Base-by-base conservation (phyloP, 2,797 vertebrate genomes). In the Miichthys miiuy region DNA sequence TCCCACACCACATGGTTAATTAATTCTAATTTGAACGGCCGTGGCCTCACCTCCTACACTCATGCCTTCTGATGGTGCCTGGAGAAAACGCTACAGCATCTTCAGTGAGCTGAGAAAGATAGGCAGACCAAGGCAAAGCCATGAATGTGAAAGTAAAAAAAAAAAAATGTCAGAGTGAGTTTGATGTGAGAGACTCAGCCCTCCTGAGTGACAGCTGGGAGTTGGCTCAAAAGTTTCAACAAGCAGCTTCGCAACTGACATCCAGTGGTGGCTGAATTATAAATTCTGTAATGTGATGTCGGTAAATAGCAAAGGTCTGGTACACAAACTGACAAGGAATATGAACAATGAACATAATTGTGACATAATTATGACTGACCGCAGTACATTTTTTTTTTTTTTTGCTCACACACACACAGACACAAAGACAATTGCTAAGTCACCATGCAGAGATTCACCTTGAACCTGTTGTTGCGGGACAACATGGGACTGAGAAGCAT, bases 41-140 rank as follows among this genome's bases (percentile, higher is more conserved):
- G 75, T 84, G 87, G 91, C 87, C 89, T 94, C 91, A 90, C 90
- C 91, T 90, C 93, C 92, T 78, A 93, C 93, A 86, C 91, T 81
- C 68, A 1, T 85, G 89, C 85, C 87, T 91, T 76, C 73, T 69
- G 73, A 85, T 69, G 75, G 80, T 51, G 86, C 73, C 87, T 74
- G 61, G 72, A 91, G 86, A 85, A 87, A 86, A 85, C 54, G 51
- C 6, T 72, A 20, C 66, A 58, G 80, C 72, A 52, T 71, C 70
- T 18, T 55, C 72, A 47, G 68, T n/a, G 72, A 78, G 72, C 8
- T 38, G 51, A 58, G 70, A 62, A 63, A 77, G 48, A 68, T 27
- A n/a, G 64, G 64, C 23, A 69, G 80, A 55, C 41, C 17, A 46
- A 62, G 58, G 74, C 44, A 54, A 68, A 77, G 63, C 16, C 48